Evolutionary conservation across 2,113 vertebrate species (phyloP).

Genomic region (Rhipidura dahli): DNA sequence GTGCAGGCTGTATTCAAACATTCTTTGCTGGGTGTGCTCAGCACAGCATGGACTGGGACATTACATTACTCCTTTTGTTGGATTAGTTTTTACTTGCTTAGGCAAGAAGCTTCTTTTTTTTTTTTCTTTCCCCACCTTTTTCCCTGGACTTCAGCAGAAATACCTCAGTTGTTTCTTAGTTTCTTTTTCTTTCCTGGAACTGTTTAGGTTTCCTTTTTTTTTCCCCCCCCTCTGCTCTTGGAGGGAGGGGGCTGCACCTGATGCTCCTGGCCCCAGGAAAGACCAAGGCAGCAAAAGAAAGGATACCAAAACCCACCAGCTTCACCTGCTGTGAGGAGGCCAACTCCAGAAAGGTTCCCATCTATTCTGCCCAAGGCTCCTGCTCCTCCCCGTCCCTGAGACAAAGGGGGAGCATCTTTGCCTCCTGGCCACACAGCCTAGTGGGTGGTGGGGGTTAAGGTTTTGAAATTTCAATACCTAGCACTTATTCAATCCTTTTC

Average conservation of each 20-base stretch:
- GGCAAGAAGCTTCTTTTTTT: neutral
- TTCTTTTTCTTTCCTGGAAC: neutral
- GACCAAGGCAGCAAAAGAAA: neutral
- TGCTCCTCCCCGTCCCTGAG: neutral
- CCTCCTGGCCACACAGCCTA: neutral
- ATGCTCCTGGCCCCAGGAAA: accelerated
- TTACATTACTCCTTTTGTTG: neutral
- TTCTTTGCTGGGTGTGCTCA: accelerated
- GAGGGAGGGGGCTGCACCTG: accelerated
- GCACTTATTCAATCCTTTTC: neutral
- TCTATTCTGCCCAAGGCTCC: accelerated
- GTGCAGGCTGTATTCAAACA: too few species aligned
- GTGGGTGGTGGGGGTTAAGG: neutral
- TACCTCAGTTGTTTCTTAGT: neutral
- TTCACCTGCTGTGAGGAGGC: too few species aligned
- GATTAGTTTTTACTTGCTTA: neutral
- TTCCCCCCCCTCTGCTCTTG: neutral
- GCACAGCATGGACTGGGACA: accelerated
- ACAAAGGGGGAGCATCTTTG: neutral
- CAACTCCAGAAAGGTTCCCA: neutral
- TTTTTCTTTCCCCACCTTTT: neutral
- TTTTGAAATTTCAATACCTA: neutral
- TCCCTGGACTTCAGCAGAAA: neutral
- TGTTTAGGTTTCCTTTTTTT: accelerated
- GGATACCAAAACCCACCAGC: neutral